Conservation (phyloP, 2,797 vertebrate genomes). For the Coilia nasus region DNA sequence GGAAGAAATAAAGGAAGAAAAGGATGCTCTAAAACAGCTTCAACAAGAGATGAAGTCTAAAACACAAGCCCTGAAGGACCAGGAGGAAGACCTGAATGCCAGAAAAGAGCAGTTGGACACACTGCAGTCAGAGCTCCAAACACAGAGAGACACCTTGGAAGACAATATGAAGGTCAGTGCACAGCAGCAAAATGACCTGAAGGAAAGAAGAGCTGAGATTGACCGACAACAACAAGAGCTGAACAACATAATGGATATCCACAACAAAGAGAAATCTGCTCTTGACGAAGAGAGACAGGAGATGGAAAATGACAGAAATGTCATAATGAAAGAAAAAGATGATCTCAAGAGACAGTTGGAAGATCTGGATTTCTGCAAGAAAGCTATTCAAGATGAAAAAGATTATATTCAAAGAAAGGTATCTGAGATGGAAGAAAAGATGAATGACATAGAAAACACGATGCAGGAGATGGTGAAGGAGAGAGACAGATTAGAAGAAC, state of each 20-base stretch:
- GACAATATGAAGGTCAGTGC: background rate
- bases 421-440: background rate
- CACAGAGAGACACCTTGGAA: background rate
- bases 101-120: background rate
- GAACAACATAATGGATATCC: slow-evolving; percentile 14
- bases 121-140: background rate
- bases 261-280: background rate
- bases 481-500: slow-evolving; percentile 9
- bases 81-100: background rate
- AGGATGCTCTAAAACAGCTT: background rate
- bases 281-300: slow-evolving; percentile 28
- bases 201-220: slow-evolving; percentile 36
- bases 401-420: slow-evolving; percentile 21
- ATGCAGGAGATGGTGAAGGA: background rate
- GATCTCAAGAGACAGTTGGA: slow-evolving; percentile 23
- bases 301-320: background rate
- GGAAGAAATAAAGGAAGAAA: slow-evolving; percentile 10
- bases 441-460: background rate
- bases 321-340: slow-evolving; percentile 2
- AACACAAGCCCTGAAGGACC: background rate
- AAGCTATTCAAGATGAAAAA: slow-evolving; percentile 22
- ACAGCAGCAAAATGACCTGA: slow-evolving; percentile 17
- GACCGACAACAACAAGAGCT: slow-evolving; percentile 35
- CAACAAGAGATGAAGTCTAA: background rate
- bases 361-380: slow-evolving; percentile 23